A percentile compares a stretch with the other conserved stretches of the same genome.
These are phyloP conservation scores for Diorhabda carinulata DNA, from an alignment of 1,140 invertebrate species.

Conservation along the genomic window DNA sequence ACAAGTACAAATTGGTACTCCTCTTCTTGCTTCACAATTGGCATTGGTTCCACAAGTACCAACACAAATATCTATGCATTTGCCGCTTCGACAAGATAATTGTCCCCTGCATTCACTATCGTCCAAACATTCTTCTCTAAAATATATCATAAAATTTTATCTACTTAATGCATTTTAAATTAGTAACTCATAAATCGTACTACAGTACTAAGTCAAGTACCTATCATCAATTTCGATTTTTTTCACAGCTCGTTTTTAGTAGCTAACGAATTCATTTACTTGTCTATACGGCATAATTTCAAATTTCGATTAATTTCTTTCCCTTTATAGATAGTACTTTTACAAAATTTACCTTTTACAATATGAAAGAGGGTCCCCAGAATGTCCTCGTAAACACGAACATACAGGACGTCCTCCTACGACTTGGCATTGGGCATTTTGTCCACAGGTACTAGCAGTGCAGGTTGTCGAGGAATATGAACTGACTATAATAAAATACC, in stretches of 20 bases:
- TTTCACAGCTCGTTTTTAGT: no score
- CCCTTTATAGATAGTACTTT: neutral
- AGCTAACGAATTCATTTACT: no score
- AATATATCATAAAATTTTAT: neutral
- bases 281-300: no score
- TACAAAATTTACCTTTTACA: conserved; percentile 50
- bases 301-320: neutral
- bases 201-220: no score
- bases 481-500: conserved; percentile 10
- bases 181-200: no score
- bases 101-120: conserved; percentile 50
- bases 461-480: conserved; percentile 25
- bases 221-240: no score
- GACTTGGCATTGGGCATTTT: conserved; percentile 60
- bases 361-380: conserved; percentile 64
- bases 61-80: conserved; percentile 58
- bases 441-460: conserved; percentile 52
- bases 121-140: conserved; percentile 58
- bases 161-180: no score
- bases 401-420: conserved; percentile 62
- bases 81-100: conserved; percentile 55
- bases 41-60: conserved; percentile 61
- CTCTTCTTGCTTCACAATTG: conserved; percentile 58
- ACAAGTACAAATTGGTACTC: conserved; percentile 62
- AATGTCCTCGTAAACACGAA: conserved; percentile 65